Conservation (phyloP, 1,140 invertebrate genomes). For the Tribolium castaneum region DNA sequence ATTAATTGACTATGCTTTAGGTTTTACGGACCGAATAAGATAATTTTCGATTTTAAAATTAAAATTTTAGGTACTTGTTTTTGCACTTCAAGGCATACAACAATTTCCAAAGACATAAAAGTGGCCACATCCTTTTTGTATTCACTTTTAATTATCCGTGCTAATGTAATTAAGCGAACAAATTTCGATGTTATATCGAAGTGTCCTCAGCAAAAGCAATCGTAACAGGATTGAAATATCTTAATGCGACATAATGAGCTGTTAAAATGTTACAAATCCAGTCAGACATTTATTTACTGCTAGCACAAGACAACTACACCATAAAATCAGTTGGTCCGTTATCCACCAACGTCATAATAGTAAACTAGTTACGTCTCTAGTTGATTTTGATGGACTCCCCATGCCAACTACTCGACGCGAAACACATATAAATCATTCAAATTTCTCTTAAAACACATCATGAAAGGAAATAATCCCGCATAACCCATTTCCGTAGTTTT, state of each 20-base stretch:
- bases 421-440: neutral
- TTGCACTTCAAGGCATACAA: too few species aligned
- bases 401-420: neutral
- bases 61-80: too few species aligned
- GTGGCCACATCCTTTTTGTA: neutral
- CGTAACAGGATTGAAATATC: neutral
- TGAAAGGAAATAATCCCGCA: too few species aligned
- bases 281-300: slow-evolving; percentile 21
- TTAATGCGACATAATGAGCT: slow-evolving; percentile 11
- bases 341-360: slow-evolving; percentile 21
- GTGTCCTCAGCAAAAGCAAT: neutral
- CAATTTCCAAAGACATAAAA: too few species aligned
- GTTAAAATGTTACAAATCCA: slow-evolving; percentile 17
- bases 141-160: neutral
- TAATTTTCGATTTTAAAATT: too few species aligned
- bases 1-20: too few species aligned
- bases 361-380: slow-evolving; percentile 19
- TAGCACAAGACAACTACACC: neutral
- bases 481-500: neutral
- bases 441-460: neutral
- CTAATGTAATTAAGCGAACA: neutral
- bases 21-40: too few species aligned
- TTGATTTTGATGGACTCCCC: neutral
- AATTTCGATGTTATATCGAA: neutral
- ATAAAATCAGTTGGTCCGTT: slow-evolving; percentile 9